Evolutionary conservation across 1,140 invertebrate genomes (phyloP), one percentile per base, ranked within the genome.

Genomic region (Drosophila serrata): DNA sequence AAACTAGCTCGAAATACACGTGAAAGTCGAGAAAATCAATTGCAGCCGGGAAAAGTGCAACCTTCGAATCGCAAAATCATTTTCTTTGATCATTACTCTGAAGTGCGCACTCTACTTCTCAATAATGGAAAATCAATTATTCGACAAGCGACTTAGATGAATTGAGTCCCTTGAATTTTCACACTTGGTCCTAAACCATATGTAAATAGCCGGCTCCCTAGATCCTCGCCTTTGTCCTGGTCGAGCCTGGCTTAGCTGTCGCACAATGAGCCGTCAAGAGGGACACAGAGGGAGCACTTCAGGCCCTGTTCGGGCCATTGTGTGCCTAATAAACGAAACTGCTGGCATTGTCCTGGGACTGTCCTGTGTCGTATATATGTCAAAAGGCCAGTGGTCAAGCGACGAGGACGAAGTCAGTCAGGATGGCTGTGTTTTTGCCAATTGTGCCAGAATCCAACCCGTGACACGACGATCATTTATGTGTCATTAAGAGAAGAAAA

Each of bases 381-480:
- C 85, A 88, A 88, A 85, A 90, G 85, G 85, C 55, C 76, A 80
- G 82, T 61, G 82, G 82, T 82, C 82, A 86, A 69, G 69, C 82
- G 48, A 53, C 37, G 58, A 74, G 37, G 39, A 72, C 64, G 75
- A 69, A 58, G 51, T 12, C 46, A 13, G 48, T 9, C 17, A 31
- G 75, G 42, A 75, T 58, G 61, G 45, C 22, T 35, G 39, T 29
- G 79, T 69, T 79, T 81, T 75, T 60, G 78, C 74, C 49, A 85
- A 85, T 37, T 61, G 57, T 19, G 43, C 40, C 46, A 65, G 56
- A 31, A 40, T 60, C 19, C 75, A 82, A 70, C 82, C 75, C 75
- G 78, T 68, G 35, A 33, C 51, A 57, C 81, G 53, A 58, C 61
- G 82, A 82, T 87, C 82, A 82, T 88, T 87, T 87, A 87, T 80